phyloP scores from a whole-genome alignment of 2,888 invertebrate species.

The Plebejus anna region DNA sequence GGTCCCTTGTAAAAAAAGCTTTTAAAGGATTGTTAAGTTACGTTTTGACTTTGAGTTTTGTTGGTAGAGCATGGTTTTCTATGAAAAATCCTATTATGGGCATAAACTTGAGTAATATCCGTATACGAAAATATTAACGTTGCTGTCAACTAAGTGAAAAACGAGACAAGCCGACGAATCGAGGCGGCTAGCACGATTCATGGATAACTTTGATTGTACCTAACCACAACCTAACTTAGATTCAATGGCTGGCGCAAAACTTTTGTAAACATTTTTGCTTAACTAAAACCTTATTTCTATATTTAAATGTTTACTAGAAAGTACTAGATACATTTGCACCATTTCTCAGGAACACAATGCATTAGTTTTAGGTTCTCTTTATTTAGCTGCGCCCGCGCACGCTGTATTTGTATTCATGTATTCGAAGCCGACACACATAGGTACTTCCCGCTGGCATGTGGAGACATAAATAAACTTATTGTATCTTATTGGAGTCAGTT shows the following conservation, averaged over 20 bases:
- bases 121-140: no score
- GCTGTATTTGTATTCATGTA: constrained; percentile 19
- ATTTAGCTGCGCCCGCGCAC: constrained; percentile 11
- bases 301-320: not conserved
- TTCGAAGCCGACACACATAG: constrained; percentile 5
- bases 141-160: no score
- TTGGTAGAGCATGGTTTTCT: not conserved
- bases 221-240: no score
- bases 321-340: not conserved
- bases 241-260: no score
- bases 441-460: constrained; percentile 19
- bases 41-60: not conserved
- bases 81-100: not conserved
- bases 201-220: no score
- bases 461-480: constrained; percentile 22
- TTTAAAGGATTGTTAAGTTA: not conserved
- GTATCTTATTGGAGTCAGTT: constrained; percentile 2
- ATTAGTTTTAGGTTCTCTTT: constrained; percentile 19
- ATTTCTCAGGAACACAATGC: constrained; percentile 17
- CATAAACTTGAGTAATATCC: no score
- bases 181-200: no score
- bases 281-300: not conserved
- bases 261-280: no score
- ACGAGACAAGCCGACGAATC: not conserved
- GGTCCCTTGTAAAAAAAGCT: not conserved